phyloP scores from a whole-genome alignment of 2,113 vertebrate genomes.

The Tachuris rubrigastra region DNA sequence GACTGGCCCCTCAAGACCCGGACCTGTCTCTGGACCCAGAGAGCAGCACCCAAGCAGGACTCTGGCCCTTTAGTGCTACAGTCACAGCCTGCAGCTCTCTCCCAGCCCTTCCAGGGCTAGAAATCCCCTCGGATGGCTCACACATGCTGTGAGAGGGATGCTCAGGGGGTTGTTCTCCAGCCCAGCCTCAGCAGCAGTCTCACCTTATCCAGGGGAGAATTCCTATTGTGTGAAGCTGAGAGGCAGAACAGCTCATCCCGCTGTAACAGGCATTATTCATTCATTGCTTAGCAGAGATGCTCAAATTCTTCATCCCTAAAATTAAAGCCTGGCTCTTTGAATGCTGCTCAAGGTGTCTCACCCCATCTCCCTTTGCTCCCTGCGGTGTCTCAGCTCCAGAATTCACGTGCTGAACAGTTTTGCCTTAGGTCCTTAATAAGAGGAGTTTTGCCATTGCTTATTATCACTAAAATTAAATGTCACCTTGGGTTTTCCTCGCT shows the following conservation, averaged over 20 bases:
- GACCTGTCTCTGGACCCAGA: neutral
- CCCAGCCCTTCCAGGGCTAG: accelerated
- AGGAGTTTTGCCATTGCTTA: conserved; percentile 51
- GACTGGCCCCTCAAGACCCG: neutral
- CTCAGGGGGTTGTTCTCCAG: neutral
- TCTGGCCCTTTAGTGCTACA: accelerated
- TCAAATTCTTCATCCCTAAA: conserved; percentile 7
- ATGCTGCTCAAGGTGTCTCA: neutral
- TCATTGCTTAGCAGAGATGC: neutral
- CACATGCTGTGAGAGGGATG: accelerated
- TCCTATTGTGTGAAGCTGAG: neutral
- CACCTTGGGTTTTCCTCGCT: conserved; percentile 68
- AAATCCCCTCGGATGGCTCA: accelerated
- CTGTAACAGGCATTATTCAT: neutral
- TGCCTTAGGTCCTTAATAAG: conserved; percentile 57
- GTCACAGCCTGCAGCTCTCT: neutral
- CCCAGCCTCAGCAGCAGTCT: neutral
- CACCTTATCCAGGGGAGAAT: neutral
- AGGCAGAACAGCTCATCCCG: neutral
- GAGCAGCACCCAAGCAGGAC: neutral
- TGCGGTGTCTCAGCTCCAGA: neutral
- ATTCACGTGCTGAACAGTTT: neutral
- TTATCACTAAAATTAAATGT: conserved; percentile 65
- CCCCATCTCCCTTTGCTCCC: neutral
- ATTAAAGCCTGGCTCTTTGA: neutral